phyloP scores from a whole-genome alignment of 2,888 invertebrate genomes.

The Keiferia lycopersicella region DNA sequence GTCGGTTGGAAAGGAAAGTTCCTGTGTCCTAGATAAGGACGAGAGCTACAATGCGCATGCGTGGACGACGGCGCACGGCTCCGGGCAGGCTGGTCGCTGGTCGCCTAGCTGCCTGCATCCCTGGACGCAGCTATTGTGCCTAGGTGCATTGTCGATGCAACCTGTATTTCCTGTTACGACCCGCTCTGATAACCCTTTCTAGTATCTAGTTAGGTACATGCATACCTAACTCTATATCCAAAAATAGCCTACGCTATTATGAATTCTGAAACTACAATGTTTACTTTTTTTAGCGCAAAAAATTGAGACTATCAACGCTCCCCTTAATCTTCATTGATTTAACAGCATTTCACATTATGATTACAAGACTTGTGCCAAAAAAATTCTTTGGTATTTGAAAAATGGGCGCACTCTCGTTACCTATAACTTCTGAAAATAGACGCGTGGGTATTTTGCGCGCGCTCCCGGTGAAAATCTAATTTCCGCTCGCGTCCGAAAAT shows the following conservation, averaged over 20 bases:
- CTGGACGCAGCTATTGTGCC: slow-evolving; percentile 17
- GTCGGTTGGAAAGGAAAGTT: not conserved
- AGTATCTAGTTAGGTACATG: not conserved
- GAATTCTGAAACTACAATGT: not conserved
- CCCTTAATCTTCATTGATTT: slow-evolving; percentile 1
- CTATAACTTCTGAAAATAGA: slow-evolving; percentile 19
- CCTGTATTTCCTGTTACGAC: slow-evolving; percentile 17
- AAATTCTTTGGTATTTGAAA: slow-evolving; percentile 20
- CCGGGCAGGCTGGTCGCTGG: slow-evolving; percentile 5
- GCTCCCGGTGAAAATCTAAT: slow-evolving; percentile 15
- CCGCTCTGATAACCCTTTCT: slow-evolving; percentile 13
- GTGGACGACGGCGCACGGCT: slow-evolving; percentile 15
- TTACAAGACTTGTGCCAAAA: slow-evolving; percentile 19
- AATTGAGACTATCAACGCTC: not conserved
- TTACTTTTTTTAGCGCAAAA: not conserved
- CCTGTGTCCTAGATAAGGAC: slow-evolving; percentile 9
- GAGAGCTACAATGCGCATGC: slow-evolving; percentile 27
- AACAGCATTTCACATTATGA: slow-evolving; percentile 8
- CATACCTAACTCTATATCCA: not conserved
- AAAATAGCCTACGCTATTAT: not conserved
- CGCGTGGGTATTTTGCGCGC: slow-evolving; percentile 8
- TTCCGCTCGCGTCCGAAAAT: slow-evolving; percentile 13
- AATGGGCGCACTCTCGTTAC: slow-evolving; percentile 15
- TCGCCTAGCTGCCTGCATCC: not conserved
- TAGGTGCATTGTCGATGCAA: slow-evolving; percentile 14